phyloP scores from a whole-genome alignment of 2,113 vertebrate genomes.

The Aythya baeri region DNA sequence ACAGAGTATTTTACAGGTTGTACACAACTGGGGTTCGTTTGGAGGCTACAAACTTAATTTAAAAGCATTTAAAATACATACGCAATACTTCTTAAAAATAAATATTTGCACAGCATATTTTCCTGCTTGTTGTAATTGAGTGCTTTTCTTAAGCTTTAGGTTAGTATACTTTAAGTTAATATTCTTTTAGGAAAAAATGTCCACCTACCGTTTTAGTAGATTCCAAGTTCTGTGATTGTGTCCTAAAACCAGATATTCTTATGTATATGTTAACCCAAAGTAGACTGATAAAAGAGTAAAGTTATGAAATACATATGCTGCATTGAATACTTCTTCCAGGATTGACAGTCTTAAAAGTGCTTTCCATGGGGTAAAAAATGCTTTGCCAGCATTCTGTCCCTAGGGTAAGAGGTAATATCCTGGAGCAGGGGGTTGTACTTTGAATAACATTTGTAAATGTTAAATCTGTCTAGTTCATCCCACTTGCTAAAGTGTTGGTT shows the following conservation, averaged over 20 bases:
- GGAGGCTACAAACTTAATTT: neutral
- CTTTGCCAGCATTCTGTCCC: conserved; percentile 72
- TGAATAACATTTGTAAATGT: conserved; percentile 4
- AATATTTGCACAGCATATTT: neutral
- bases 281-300: conserved; percentile 22
- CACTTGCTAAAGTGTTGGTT: neutral
- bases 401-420: conserved; percentile 72
- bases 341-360: conserved; percentile 58
- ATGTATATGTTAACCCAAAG: conserved; percentile 39
- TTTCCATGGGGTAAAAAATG: conserved; percentile 63
- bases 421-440: conserved; percentile 56
- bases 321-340: conserved; percentile 38
- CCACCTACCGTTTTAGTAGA: conserved; percentile 72
- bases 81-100: neutral
- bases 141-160: neutral
- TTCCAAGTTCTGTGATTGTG: conserved; percentile 49
- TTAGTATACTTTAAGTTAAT: neutral
- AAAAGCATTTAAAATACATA: neutral
- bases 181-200: neutral
- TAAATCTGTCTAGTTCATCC: conserved; percentile 9
- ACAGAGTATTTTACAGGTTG: neutral
- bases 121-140: neutral
- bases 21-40: neutral
- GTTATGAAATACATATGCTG: conserved; percentile 53
- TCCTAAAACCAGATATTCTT: conserved; percentile 38